phyloP scores from a whole-genome alignment of 1,140 invertebrate species.

The Drosophila pectinifera region DNA sequence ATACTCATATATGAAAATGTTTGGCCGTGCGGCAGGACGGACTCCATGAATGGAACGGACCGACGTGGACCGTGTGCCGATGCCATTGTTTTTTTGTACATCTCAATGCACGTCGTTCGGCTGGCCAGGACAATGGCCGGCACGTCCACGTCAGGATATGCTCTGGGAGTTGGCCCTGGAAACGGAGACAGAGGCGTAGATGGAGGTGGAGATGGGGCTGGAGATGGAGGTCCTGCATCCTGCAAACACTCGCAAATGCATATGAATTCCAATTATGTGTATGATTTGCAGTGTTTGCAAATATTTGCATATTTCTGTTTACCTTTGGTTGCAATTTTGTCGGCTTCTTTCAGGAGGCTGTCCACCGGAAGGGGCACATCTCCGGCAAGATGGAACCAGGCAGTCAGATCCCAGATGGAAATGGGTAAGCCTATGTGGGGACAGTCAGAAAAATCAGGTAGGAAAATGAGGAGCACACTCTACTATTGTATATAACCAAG shows the following conservation, averaged over 20 bases:
- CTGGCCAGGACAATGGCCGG: conserved; percentile 55
- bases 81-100: conserved; percentile 79
- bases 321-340: conserved; percentile 75
- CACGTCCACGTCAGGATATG: too few species aligned
- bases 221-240: not conserved
- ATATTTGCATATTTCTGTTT: conserved; percentile 73
- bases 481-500: too few species aligned
- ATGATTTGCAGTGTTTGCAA: conserved; percentile 76
- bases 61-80: conserved; percentile 34
- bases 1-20: conserved; percentile 79
- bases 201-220: not conserved
- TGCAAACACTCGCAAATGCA: conserved; percentile 33
- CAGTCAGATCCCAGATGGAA: too few species aligned
- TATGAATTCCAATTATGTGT: conserved; percentile 77
- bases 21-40: conserved; percentile 42
- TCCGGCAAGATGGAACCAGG: too few species aligned
- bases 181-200: not conserved
- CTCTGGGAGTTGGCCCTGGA: not conserved
- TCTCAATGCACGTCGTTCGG: conserved; percentile 58
- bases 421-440: too few species aligned
- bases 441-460: too few species aligned
- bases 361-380: not conserved
- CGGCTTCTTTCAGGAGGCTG: conserved; percentile 55
- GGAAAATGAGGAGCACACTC: too few species aligned
- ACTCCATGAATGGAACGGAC: conserved; percentile 42